These are phyloP conservation scores for Taeniopygia guttata DNA, from an alignment of 2,797 vertebrate species.

Conservation along the genomic window DNA sequence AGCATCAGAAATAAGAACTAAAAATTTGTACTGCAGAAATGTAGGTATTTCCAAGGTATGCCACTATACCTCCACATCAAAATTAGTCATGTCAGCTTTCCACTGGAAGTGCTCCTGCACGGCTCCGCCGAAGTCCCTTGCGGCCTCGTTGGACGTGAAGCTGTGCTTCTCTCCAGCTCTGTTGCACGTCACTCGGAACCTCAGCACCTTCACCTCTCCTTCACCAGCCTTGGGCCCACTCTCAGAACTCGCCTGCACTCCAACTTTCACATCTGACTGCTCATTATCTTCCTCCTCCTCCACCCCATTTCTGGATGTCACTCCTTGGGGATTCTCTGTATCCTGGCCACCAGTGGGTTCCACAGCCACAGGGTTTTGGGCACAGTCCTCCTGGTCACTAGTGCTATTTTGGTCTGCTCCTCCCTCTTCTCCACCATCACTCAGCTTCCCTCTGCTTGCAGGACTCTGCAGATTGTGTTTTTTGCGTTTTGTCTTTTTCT, in stretches of 20 bases:
- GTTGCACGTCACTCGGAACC: slow-evolving; percentile 94
- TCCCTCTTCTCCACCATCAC: neutral
- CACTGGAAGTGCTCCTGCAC: slow-evolving; percentile 95
- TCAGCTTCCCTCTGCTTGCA: slow-evolving; percentile 56
- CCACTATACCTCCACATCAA: slow-evolving; percentile 90
- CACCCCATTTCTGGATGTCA: neutral
- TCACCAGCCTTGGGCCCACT: slow-evolving; percentile 4
- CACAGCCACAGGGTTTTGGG: neutral
- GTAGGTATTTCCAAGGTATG: neutral
- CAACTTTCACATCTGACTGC: neutral
- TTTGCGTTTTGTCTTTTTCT: slow-evolving; percentile 84
- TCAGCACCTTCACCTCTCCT: slow-evolving; percentile 59
- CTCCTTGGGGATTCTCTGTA: neutral
- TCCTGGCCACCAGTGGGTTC: slow-evolving; percentile 12
- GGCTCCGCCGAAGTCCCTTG: slow-evolving; percentile 93
- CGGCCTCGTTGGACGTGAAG: slow-evolving; percentile 94
- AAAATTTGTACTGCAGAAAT: too few relatives aligned
- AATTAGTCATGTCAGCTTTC: slow-evolving; percentile 99
- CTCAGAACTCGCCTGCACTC: neutral
- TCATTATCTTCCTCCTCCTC: neutral
- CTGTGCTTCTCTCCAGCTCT: slow-evolving; percentile 92
- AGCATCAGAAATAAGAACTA: neutral
- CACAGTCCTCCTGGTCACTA: neutral
- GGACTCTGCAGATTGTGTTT: slow-evolving; percentile 40
- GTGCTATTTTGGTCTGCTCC: neutral